These are phyloP conservation scores for Anthoscopus minutus DNA, from an alignment of 2,113 vertebrate genomes.

Conservation along the genomic window DNA sequence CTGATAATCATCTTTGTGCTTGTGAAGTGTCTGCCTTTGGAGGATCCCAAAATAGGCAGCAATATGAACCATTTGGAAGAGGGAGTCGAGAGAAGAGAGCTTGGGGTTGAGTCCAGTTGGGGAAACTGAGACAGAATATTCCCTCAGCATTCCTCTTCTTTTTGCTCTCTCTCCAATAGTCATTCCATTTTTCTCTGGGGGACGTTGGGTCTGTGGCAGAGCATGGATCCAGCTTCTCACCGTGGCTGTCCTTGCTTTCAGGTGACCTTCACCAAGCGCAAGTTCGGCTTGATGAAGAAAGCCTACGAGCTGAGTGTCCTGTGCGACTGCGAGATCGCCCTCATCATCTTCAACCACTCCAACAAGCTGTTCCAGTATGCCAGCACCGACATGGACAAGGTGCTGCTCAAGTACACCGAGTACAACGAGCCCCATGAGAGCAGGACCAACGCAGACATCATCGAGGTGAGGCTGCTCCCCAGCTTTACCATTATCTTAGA, in stretches of 20 bases:
- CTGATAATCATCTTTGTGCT: slow-evolving; percentile 1
- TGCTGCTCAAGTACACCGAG: slow-evolving; percentile 94
- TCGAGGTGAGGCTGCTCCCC: slow-evolving; percentile 75
- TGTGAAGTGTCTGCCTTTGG: not conserved
- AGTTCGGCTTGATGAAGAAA: slow-evolving; percentile 99
- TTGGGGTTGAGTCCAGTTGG: not conserved
- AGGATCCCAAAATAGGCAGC: not conserved
- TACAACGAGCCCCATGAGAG: slow-evolving; percentile 95
- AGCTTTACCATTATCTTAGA: rapidly evolving
- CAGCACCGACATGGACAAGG: slow-evolving; percentile 97
- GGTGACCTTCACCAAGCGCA: slow-evolving; percentile 82
- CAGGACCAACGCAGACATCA: slow-evolving; percentile 91
- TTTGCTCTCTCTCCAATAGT: not conserved
- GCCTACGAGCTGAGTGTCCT: slow-evolving; percentile 91
- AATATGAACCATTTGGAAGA: not conserved
- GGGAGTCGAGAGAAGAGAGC: not conserved
- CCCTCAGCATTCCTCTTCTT: not conserved
- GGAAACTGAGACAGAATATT: not conserved
- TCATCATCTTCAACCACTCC: slow-evolving; percentile 83
- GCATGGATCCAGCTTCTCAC: not conserved
- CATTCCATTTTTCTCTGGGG: not conserved
- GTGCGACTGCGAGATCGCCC: slow-evolving; percentile 69
- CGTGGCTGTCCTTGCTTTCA: not conserved
- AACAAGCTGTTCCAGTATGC: slow-evolving; percentile 96
- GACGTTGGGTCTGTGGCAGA: not conserved